These are phyloP conservation scores for Myiozetetes cayanensis DNA, from an alignment of 2,113 vertebrate species.

Conservation along the genomic window DNA sequence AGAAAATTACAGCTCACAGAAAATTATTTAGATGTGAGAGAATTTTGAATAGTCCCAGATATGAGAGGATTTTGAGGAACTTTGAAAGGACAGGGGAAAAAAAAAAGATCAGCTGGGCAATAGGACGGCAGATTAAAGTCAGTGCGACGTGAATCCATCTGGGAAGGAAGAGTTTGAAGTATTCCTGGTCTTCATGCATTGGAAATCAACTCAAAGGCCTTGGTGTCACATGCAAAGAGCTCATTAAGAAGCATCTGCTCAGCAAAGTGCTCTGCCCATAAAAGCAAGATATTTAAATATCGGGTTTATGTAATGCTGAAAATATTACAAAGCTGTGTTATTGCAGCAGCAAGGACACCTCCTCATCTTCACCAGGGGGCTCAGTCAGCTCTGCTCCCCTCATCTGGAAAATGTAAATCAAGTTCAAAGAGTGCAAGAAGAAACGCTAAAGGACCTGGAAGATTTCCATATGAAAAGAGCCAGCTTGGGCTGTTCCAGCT, in stretches of 20 bases:
- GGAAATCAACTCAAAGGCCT: constrained; percentile 8
- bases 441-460: constrained; percentile 5
- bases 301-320: neutral
- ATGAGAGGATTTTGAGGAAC: neutral
- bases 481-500: neutral
- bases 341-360: neutral
- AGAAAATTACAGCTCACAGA: neutral
- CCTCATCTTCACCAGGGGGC: neutral
- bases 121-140: neutral
- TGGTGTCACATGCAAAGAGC: neutral
- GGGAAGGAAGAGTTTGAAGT: neutral
- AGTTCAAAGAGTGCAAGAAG: neutral
- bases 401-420: neutral
- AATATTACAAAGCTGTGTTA: neutral
- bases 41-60: neutral
- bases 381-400: neutral
- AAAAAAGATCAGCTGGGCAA: neutral
- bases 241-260: constrained; percentile 42
- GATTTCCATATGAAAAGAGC: constrained; percentile 21
- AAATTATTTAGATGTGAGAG: neutral
- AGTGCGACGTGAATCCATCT: neutral
- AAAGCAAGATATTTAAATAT: constrained; percentile 17
- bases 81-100: neutral
- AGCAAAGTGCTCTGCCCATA: neutral
- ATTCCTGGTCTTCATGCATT: neutral